Evolutionary conservation across 2,797 vertebrate genomes (phyloP), one percentile per base, ranked within the genome.

Genomic region (Pristis pectinata): DNA sequence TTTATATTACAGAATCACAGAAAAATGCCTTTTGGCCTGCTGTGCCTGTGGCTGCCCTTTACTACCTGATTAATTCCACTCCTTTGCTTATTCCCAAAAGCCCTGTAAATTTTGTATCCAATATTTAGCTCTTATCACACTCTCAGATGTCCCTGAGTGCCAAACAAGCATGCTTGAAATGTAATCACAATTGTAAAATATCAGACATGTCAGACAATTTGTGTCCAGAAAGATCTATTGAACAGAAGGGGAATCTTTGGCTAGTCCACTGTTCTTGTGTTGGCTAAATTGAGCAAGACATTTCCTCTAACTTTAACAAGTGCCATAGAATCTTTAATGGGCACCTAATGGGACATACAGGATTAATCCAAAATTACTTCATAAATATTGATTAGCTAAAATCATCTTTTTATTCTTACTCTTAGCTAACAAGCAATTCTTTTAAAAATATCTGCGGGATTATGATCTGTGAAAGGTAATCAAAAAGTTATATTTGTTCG

Each of bases 301-400:
- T 64, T 7, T 89, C 34, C 24, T 83, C 8, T 85, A 49, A n/a
- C 49, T 85, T 53, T 8, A 89, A 89, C 30, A 8, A 89, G 34
- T n/a, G n/a, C 87, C 8, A n/a, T 64, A 15, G 34, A 2, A 64
- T 91, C n/a, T 64, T 37, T 64, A 34, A 91, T 64, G 59, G 17
- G 30, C 85, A 89, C 13, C n/a, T 91, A 9, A 91, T 13, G 91
- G 59, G 53, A 10, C 56, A 64, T 64, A 37, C 2, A 37, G 3
- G 85, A 37, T 91, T 61, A 91, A 91, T 91, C n/a, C 56, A 91
- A 91, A 85, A 91, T 59, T n/a, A 59, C 5, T 91, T 64, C 59
- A 37, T 64, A 9, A 91, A 64, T 91, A 64, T 91, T 91, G n/a
- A 61, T 89, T 59, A n/a, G 85, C 30, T 17, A 89, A 56, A 89